Base-by-base conservation (phyloP, 1,140 invertebrate species). In the Zaprionus camerounensis region DNA sequence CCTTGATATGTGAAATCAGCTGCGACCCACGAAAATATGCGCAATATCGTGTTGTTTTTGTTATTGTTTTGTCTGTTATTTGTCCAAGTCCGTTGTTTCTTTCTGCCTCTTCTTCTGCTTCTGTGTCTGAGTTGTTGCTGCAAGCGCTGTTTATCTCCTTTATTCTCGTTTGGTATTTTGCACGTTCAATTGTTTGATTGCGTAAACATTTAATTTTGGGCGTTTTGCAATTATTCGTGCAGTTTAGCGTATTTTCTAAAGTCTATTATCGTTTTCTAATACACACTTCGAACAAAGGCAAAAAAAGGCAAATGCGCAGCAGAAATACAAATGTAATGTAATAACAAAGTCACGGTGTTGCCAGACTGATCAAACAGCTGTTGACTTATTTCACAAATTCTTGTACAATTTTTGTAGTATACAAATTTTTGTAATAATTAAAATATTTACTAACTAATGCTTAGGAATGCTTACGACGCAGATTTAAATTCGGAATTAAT, bases 1-100 rank as follows among this genome's bases (percentile, higher is more conserved):
- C 85, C 85, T 90, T 90, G 85, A 90, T 91, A 71, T 72, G 79
- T 74, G 85, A 85, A 90, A 90, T 90, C 85, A 90, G 86, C 81
- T 90, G 85, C 75, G 78, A 80, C 74, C 64, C 74, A 78, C 82
- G 68, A 82, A 90, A 85, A 90, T 85, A 90, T 85, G 64, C 86
- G 85, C 86, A 90, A 80, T 90, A 90, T 69, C 69, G 75, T 77
- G 53, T 67, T 76, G 68, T 74, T 74, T 78, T 78, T 84, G 41
- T 85, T 81, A 78, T 63, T 71, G 71, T 82, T 86, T 68, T 74
- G 59, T 55, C 55, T 86, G 79, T 79, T 78, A 53, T 67, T 78
- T 78, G 76, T 70, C 59, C 64, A 68, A 69, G 71, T 74, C 70
- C 63, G 70, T 67, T 74, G 65, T 69, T 69, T 58, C 55, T 78